Percentiles rank a stretch among this genome's conserved stretches.
phyloP scores from a whole-genome alignment of 1,140 invertebrate species.

The Mesaphorura yosii region DNA sequence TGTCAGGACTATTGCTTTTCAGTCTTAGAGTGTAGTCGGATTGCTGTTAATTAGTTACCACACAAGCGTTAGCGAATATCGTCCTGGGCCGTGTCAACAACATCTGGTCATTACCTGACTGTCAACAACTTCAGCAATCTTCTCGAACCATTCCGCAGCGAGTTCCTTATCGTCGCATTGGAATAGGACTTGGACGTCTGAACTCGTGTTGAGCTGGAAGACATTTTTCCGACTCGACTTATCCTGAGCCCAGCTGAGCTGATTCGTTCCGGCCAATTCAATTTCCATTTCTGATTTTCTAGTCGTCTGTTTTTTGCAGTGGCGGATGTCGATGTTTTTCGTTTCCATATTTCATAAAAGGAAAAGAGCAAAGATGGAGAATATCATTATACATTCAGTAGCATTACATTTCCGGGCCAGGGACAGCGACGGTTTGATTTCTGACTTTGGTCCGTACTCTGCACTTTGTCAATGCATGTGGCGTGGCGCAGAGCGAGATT shows the following conservation, averaged over 20 bases:
- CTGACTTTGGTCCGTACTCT: too few relatives aligned
- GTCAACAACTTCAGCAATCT: constrained; percentile 36
- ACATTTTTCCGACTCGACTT: constrained; percentile 49
- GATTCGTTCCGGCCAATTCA: constrained; percentile 44
- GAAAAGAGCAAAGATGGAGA: too few relatives aligned
- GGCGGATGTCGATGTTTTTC: too few relatives aligned
- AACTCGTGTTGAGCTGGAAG: constrained; percentile 43
- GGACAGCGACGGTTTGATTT: too few relatives aligned
- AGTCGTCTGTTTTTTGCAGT: constrained; percentile 7
- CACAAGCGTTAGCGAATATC: background rate
- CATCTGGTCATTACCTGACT: background rate
- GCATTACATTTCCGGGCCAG: too few relatives aligned
- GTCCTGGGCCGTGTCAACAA: background rate
- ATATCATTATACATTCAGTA: too few relatives aligned
- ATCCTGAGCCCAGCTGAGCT: constrained; percentile 43
- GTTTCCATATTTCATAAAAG: too few relatives aligned
- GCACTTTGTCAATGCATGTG: too few relatives aligned
- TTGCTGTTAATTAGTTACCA: constrained; percentile 10
- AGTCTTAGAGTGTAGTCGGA: constrained; percentile 21
- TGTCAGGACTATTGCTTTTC: constrained; percentile 23
- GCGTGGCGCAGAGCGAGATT: too few relatives aligned
- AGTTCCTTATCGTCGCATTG: constrained; percentile 43
- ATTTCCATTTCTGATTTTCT: constrained; percentile 44
- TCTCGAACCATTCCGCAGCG: constrained; percentile 43
- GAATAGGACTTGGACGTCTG: constrained; percentile 45